These are phyloP conservation scores for Ceryle rudis DNA, from an alignment of 2,797 vertebrate species.

Conservation along the genomic window DNA sequence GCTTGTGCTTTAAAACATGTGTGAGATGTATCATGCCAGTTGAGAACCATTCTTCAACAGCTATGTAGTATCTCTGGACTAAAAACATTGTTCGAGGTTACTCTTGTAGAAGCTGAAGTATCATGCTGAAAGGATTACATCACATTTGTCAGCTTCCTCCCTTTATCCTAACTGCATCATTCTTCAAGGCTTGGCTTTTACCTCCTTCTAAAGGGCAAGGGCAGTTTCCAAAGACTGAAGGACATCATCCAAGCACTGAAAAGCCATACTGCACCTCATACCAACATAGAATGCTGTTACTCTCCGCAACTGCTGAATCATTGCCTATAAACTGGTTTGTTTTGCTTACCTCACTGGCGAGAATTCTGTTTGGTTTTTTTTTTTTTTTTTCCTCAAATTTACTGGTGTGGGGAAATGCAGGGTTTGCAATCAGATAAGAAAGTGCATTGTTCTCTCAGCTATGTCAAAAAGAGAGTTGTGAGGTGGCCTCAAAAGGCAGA, in stretches of 20 bases:
- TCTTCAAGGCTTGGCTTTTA: neutral
- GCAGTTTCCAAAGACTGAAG: neutral
- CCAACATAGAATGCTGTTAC: neutral
- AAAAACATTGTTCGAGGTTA: neutral
- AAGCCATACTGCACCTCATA: neutral
- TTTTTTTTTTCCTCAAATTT: neutral
- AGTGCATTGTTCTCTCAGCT: neutral
- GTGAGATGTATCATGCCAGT: neutral
- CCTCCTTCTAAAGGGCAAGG: neutral
- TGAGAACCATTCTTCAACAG: neutral
- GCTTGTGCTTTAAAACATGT: neutral
- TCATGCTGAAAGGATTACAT: neutral
- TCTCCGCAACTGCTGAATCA: neutral
- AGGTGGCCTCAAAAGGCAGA: neutral
- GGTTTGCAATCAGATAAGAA: neutral
- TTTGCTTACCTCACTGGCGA: neutral
- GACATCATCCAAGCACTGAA: neutral
- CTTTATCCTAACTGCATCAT: neutral
- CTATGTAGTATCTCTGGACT: neutral
- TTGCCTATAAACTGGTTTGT: neutral
- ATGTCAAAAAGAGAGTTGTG: neutral
- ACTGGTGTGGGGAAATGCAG: neutral
- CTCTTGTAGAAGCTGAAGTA: neutral
- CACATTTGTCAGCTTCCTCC: neutral
- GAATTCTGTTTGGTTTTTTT: rapidly evolving